phyloP scores from a whole-genome alignment of 2,797 vertebrate genomes.

The Myotis myotis region DNA sequence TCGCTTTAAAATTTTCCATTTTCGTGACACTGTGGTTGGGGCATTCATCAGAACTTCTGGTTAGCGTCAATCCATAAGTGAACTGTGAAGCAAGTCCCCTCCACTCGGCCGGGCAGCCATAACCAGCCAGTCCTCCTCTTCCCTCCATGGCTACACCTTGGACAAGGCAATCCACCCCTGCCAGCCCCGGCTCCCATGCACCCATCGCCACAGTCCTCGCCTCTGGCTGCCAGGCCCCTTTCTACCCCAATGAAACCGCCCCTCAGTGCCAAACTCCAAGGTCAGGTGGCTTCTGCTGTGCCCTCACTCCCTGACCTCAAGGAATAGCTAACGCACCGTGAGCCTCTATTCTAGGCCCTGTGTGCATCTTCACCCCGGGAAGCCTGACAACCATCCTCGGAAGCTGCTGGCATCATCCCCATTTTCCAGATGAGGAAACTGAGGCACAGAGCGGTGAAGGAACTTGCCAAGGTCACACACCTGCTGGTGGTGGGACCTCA shows the following conservation, averaged over 20 bases:
- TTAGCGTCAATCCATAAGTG: background rate
- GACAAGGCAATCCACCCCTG: background rate
- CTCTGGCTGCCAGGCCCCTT: background rate
- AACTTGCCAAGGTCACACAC: background rate
- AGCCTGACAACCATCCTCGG: background rate
- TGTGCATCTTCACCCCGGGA: background rate
- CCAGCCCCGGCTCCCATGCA: background rate
- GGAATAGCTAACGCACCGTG: background rate
- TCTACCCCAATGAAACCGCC: background rate
- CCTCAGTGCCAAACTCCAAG: background rate
- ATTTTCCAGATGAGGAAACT: background rate
- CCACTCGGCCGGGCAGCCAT: background rate
- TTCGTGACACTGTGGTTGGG: background rate
- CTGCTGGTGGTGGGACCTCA: background rate
- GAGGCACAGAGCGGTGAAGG: background rate
- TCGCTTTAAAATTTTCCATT: constrained; percentile 2
- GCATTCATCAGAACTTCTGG: background rate
- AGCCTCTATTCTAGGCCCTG: background rate
- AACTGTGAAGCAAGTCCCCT: background rate
- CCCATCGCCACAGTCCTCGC: background rate
- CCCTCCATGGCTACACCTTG: background rate
- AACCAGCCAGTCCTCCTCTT: background rate
- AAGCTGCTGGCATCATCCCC: background rate
- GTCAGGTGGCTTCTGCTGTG: background rate
- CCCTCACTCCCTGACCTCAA: background rate